Evolutionary conservation across 2,888 invertebrate genomes (phyloP).

Genomic region (Thymelicus acteon): DNA sequence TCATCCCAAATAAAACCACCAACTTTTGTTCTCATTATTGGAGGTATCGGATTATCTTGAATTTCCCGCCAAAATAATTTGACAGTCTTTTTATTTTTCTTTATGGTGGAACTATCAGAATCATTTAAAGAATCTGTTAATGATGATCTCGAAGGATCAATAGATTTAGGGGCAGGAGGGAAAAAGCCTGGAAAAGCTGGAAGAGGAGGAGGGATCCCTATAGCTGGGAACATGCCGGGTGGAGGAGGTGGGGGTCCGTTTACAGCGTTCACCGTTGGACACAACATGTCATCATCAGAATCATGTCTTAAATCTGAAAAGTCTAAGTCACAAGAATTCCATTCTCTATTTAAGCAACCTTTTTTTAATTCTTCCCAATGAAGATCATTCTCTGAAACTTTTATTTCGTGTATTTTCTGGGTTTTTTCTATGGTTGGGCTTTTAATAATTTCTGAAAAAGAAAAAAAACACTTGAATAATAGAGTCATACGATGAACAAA

Average conservation of each 20-base stretch:
- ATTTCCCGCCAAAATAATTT: constrained; percentile 99
- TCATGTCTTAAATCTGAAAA: constrained; percentile 96
- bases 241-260: constrained; percentile 93
- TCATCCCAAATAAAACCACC: constrained; percentile 96
- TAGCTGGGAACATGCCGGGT: constrained; percentile 85
- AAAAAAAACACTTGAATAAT: neutral
- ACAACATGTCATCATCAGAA: constrained; percentile 93
- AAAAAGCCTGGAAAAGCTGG: constrained; percentile 82
- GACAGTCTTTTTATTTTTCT: constrained; percentile 97
- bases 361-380: constrained; percentile 96
- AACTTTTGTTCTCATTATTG: constrained; percentile 83
- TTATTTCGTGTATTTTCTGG: constrained; percentile 87
- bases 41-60: constrained; percentile 88
- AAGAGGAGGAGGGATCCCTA: constrained; percentile 78
- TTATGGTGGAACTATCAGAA: constrained; percentile 82
- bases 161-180: constrained; percentile 73
- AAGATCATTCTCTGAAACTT: constrained; percentile 96
- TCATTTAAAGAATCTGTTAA: constrained; percentile 65
- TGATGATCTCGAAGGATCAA: constrained; percentile 62
- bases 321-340: constrained; percentile 96
- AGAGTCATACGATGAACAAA: neutral
- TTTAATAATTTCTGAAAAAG: constrained; percentile 87
- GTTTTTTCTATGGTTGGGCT: constrained; percentile 88
- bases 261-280: constrained; percentile 86
- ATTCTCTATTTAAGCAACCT: constrained; percentile 89